phyloP scores from a whole-genome alignment of 1,140 invertebrate species.

The Heterodera schachtii region DNA sequence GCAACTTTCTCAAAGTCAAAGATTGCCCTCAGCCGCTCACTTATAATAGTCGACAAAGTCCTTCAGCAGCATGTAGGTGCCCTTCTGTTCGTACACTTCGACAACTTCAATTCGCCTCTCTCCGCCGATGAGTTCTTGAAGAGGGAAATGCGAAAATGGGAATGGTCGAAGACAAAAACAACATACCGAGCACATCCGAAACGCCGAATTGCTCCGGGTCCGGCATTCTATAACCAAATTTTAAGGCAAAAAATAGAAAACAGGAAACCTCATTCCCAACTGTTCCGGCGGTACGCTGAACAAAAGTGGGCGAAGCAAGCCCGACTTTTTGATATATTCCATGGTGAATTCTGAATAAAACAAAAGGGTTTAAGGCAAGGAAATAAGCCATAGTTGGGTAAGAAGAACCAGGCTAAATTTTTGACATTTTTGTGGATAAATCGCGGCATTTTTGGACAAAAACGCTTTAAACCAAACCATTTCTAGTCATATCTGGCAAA shows the following conservation, averaged over 20 bases:
- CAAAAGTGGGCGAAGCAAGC: constrained; percentile 29
- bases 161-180: neutral
- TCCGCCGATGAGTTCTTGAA: constrained; percentile 33
- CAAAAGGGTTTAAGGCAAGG: no score
- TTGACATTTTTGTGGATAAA: no score
- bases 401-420: no score
- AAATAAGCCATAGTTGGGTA: no score
- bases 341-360: constrained; percentile 27
- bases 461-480: no score
- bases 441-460: no score
- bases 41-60: constrained; percentile 43
- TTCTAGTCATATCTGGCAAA: no score
- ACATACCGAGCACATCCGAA: constrained; percentile 31
- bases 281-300: constrained; percentile 28
- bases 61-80: constrained; percentile 29
- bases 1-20: no score
- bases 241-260: constrained; percentile 1
- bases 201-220: constrained; percentile 27
- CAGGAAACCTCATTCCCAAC: constrained; percentile 33
- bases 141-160: neutral
- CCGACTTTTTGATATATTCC: constrained; percentile 30
- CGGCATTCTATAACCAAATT: constrained; percentile 16
- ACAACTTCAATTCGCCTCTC: constrained; percentile 42
- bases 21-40: neutral
- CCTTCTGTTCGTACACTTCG: constrained; percentile 44